Evolutionary conservation across 2,113 vertebrate genomes (phyloP), one percentile per base, ranked within the genome.

Genomic region (Planiliza haematocheilus): DNA sequence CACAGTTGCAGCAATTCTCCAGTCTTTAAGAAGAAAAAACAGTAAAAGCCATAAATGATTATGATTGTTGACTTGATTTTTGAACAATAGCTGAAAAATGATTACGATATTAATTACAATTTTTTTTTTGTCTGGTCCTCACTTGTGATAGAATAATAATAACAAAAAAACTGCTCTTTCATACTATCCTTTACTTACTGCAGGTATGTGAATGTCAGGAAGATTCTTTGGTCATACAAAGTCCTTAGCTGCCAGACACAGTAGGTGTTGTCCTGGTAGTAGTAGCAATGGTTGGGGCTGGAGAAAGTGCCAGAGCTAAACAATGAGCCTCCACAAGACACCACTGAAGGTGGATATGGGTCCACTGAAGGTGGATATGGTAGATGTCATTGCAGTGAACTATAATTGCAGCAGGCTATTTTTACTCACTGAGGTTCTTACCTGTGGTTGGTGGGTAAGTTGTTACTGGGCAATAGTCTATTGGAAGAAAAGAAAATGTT

Each of bases 1-100:
- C 96, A 74, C 94, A 96, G 4, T 0, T 9, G 87, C 96, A 97
- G 73, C 96, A 95, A 66, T 84, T 43, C 62, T 97, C 94, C 80
- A 97, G 41, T 60, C 96, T 97, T 14, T 1, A 39, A 52, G 68
- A 56, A 14, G 21, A 14, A 8, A n/a, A n/a, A n/a, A n/a, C n/a
- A n/a, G n/a, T n/a, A n/a, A n/a, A n/a, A n/a, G n/a, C n/a, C n/a
- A 16, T 7, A 46, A 14, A 60, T 56, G 6, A 1, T 20, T n/a
- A n/a, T n/a, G n/a, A n/a, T n/a, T n/a, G n/a, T n/a, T n/a, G n/a
- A n/a, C n/a, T n/a, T n/a, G n/a, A n/a, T n/a, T 52, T 21, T 11
- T 21, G 10, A 61, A 46, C n/a, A n/a, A n/a, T n/a, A n/a, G n/a
- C n/a, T n/a, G n/a, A n/a, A n/a, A n/a, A n/a, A n/a, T n/a, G n/a